phyloP scores from a whole-genome alignment of 2,888 invertebrate genomes.

The Pseudoips prasinana region DNA sequence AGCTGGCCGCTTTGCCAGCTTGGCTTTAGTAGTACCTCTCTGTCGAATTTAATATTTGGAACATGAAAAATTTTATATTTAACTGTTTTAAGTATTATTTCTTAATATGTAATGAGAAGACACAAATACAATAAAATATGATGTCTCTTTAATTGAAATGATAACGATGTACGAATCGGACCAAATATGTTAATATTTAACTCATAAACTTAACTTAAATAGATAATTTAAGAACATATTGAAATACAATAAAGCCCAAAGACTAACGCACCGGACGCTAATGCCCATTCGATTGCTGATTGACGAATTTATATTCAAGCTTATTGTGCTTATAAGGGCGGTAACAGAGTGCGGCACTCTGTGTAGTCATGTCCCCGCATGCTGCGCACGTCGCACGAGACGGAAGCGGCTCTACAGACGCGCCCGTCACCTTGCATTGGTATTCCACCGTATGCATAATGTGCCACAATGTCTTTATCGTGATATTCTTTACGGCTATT shows the following conservation, averaged over 20 bases:
- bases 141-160: too few species aligned
- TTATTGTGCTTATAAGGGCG: slow-evolving; percentile 53
- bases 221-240: slow-evolving; percentile 18
- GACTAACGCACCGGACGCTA: slow-evolving; percentile 60
- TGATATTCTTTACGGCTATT: slow-evolving; percentile 38
- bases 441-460: slow-evolving; percentile 65
- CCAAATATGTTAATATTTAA: too few species aligned
- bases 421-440: slow-evolving; percentile 54
- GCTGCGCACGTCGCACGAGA: slow-evolving; percentile 59
- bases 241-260: slow-evolving; percentile 49
- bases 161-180: too few species aligned
- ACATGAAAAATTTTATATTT: too few species aligned
- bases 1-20: too few species aligned
- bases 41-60: too few species aligned
- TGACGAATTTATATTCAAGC: slow-evolving; percentile 62
- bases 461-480: slow-evolving; percentile 55
- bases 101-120: too few species aligned
- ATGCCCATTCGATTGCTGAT: slow-evolving; percentile 50
- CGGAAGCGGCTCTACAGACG: slow-evolving; percentile 69
- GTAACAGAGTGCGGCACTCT: slow-evolving; percentile 56
- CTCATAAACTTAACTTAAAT: too few species aligned
- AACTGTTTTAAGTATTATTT: too few species aligned
- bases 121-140: too few species aligned
- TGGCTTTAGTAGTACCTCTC: too few species aligned
- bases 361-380: slow-evolving; percentile 49